Base-by-base conservation (phyloP, 2,113 vertebrate genomes). In the Dinomys branickii region DNA sequence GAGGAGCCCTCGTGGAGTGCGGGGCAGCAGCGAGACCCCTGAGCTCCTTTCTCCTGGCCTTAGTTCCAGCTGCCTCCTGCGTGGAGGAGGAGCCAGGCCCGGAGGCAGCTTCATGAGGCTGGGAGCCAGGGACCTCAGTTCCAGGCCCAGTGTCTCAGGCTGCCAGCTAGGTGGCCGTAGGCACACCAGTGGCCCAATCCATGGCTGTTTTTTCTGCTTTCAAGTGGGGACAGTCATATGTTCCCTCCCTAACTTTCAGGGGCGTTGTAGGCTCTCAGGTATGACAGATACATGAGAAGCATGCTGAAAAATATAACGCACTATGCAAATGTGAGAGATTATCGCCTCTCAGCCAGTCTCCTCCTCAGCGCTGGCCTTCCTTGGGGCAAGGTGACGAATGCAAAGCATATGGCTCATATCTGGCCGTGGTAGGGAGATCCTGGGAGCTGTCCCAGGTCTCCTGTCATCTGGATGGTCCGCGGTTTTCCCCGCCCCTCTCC, bases 261-360 rank as follows among this genome's bases (percentile, higher is more conserved):
- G 94, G 90, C 10, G 24, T 97, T 94, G 82, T 50, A 92, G 85
- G 92, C 94, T 97, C 77, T 88, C 38, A 92, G 81, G 38, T 86
- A 97, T 97, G 97, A 98, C 96, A 85, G 75, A 56, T 41, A 26
- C 78, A 58, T 97, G 97, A 87, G 96, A 95, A 84, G 61, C 52
- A 6, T 65, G 19, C 58, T 92, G 84, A 94, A 92, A 94, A 96
- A 59, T 80, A 69, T 16, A 89, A 82, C 52, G 81, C n/a, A 2
- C 77, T 56, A 91, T 98, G 97, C 94, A 97, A 95, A 98, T 96
- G 35, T 12, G 52, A 93, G 47, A 17, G 85, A 94, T 97, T 88
- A 90, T 95, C 95, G 94, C 92, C 95, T 61, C 95, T 91, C 4
- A 17, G 85, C 65, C 47, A 56, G 89, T 85, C 97, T 97, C 97